Evolutionary conservation across 2,113 vertebrate genomes (phyloP).

Genomic region (Coracopsis vasa): DNA sequence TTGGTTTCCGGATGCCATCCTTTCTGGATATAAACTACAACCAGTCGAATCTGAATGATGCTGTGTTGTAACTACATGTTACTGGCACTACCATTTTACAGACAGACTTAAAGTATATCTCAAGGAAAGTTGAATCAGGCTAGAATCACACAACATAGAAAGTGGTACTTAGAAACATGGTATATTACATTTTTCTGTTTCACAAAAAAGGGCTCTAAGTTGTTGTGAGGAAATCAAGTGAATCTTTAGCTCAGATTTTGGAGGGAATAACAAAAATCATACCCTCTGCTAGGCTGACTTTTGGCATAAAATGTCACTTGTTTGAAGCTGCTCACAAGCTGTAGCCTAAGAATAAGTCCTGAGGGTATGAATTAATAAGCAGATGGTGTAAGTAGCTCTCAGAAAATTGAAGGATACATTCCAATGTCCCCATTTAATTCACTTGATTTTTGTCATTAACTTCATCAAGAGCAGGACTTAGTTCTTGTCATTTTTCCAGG

Average conservation of each 20-base stretch:
- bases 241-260: not conserved
- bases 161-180: fast-evolving
- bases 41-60: fast-evolving
- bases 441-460: not conserved
- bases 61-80: not conserved
- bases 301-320: not conserved
- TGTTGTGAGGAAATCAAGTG: not conserved
- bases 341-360: not conserved
- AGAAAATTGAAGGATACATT: not conserved
- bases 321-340: not conserved
- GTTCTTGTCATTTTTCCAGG: not conserved
- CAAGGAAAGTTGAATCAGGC: not conserved
- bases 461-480: not conserved
- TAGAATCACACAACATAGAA: not conserved
- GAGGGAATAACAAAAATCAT: not conserved
- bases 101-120: not conserved
- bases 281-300: not conserved
- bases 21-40: not conserved
- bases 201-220: not conserved
- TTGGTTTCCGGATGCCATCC: not conserved
- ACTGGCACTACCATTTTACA: not conserved
- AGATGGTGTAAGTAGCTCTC: not conserved
- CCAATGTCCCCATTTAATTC: not conserved
- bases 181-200: not conserved
- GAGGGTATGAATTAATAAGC: not conserved